phyloP scores from a whole-genome alignment of 2,113 vertebrate genomes.

The Natator depressus region DNA sequence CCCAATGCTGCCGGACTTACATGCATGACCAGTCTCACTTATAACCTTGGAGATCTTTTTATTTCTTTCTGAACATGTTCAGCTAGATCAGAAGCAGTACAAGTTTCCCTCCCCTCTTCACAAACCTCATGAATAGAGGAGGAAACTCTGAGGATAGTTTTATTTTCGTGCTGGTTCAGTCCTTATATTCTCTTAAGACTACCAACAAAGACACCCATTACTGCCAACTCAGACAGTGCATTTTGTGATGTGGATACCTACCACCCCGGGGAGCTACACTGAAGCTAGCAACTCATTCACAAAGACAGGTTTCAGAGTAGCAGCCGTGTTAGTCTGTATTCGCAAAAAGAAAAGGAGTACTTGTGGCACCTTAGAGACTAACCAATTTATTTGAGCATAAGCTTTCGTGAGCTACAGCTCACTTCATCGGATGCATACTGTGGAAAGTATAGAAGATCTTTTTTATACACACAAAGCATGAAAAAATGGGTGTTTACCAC shows the following conservation, averaged over 20 bases:
- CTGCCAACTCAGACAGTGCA: neutral
- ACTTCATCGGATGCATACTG: too few species aligned
- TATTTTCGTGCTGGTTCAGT: neutral
- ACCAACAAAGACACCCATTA: neutral
- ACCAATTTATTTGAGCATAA: too few species aligned
- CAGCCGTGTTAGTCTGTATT: too few species aligned
- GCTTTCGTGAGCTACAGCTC: too few species aligned
- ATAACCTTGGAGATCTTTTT: neutral
- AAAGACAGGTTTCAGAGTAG: neutral
- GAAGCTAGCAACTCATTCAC: neutral
- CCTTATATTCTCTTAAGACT: neutral
- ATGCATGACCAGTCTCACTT: neutral
- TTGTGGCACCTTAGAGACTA: too few species aligned
- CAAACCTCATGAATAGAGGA: neutral
- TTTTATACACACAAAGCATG: too few species aligned
- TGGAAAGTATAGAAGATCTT: too few species aligned
- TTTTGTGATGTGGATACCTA: neutral
- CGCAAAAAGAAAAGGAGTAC: too few species aligned
- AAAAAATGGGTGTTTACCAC: too few species aligned
- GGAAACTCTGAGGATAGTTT: neutral
- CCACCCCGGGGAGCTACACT: neutral
- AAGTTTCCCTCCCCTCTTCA: neutral
- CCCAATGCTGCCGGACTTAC: neutral
- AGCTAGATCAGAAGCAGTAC: neutral
- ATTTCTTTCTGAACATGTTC: neutral